These are phyloP conservation scores for Illadopsis cleaveri DNA, from an alignment of 2,113 vertebrate genomes.

Conservation along the genomic window DNA sequence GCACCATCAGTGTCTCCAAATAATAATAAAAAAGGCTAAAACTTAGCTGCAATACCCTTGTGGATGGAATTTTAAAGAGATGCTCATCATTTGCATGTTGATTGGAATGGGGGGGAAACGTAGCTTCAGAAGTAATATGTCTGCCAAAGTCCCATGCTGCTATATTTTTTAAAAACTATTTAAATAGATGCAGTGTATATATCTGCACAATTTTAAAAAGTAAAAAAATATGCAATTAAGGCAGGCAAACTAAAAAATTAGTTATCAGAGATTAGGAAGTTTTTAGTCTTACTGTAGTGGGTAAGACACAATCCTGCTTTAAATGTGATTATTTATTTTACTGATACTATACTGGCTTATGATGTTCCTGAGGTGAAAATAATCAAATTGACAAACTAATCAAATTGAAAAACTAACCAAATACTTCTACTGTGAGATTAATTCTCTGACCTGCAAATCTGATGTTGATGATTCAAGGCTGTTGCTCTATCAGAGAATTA, in stretches of 20 bases:
- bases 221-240: neutral
- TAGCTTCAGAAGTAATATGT: neutral
- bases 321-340: neutral
- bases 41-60: neutral
- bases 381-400: neutral
- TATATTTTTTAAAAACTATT: neutral
- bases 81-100: neutral
- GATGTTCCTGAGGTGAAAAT: neutral
- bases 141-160: neutral
- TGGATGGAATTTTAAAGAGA: neutral
- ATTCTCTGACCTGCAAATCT: neutral
- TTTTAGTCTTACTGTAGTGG: neutral
- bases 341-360: neutral
- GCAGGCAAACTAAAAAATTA: neutral
- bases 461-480: neutral
- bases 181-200: neutral
- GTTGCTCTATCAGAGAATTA: neutral
- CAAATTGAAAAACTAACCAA: neutral
- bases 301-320: neutral
- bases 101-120: fast-evolving
- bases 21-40: neutral
- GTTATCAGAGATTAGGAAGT: neutral
- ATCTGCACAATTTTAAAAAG: neutral
- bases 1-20: neutral
- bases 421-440: constrained; percentile 6